Base-by-base conservation (phyloP, 1,140 invertebrate species). In the Euura lappo region DNA sequence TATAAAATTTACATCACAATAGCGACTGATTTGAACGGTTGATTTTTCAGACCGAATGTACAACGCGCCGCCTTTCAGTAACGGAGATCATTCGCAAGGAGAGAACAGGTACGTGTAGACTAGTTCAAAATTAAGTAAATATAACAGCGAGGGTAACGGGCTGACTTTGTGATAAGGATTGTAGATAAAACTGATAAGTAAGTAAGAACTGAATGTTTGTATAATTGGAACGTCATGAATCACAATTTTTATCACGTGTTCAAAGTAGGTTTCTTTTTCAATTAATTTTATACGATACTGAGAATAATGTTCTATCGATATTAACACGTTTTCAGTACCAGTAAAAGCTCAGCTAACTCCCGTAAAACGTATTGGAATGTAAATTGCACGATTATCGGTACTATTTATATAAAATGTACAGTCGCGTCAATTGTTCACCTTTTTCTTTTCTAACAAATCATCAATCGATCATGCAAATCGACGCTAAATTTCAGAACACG, bases 161-260 rank as follows among this genome's bases (percentile, higher is more conserved):
- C 51, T 60, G 13, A 8, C 6, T 3, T n/a, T 60, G 51, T 60
- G 51, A 60, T 60, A 60, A 60, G 51, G 13, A 11, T 60, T 60
- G 51, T 8, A 60, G 51, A 60, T 60, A 60, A 60, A 28, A 60
- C 51, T 60, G 51, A 60, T 60, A 60, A 60, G 51, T 60, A 60
- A 3, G 13, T 60, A 8, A 60, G 10, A 60, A 60, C 13, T n/a
- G 13, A 60, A 11, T 60, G 51, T 60, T 11, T n/a, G 3, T 60
- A 60, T 60, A 8, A 60, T 60, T 60, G 51, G 51, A 60, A n/a
- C 51, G 5, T 60, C 51, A 60, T 60, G 51, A 60, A 60, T 60
- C 51, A 60, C 51, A 6, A 60, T 60, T 3, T 60, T 60, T 60
- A 60, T 60, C 6, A n/a, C 13, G 13, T 60, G 8, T 60, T 60